Evolutionary conservation across 2,113 vertebrate genomes (phyloP), one percentile per base, ranked within the genome.

Genomic region (Jacana jacana): DNA sequence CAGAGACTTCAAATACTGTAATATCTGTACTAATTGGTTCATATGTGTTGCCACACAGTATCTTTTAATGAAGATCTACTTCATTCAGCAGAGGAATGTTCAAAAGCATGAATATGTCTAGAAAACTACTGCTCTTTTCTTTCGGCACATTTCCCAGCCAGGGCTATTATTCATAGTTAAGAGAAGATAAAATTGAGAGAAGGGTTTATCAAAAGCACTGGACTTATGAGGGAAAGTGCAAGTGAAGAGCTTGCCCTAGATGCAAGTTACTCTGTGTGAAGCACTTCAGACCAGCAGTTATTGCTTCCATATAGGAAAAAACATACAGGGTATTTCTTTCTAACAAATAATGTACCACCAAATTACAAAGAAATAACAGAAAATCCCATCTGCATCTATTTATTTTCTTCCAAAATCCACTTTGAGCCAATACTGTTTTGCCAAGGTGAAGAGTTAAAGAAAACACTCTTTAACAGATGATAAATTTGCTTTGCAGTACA

Each of bases 401-500:
- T 0, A 20, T 65, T 80, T 77, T 83, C 40, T 82, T 91, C 71
- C 49, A 85, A 91, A 91, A 87, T 46, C 42, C 7, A 66, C 63
- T 88, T 55, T 3, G 3, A 73, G 37, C 22, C 49, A 64, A 61
- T 10, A 33, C 18, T 75, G 64, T 93, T 96, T 81, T 95, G 86
- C 70, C 76, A 93, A 88, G 27, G 15, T 80, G 68, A 96, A 89
- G 33, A 81, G 40, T 48, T 86, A 71, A 89, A 60, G 57, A 77
- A 96, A 82, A 82, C 15, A 82, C 17, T 82, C 61, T 88, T 92
- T 46, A 94, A 39, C 12, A 86, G 61, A 79, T 91, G 51, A 97
- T 96, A 88, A 82, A 95, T 93, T 94, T 94, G 15, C 7, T 91
- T 89, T 63, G 55, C 46, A 17, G 57, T n/a, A 40, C 37, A 54